A percentile compares a stretch with the other conserved stretches of the same genome.
Evolutionary conservation across 1,140 invertebrate genomes (phyloP).

Genomic region (Homalodisca vitripennis): DNA sequence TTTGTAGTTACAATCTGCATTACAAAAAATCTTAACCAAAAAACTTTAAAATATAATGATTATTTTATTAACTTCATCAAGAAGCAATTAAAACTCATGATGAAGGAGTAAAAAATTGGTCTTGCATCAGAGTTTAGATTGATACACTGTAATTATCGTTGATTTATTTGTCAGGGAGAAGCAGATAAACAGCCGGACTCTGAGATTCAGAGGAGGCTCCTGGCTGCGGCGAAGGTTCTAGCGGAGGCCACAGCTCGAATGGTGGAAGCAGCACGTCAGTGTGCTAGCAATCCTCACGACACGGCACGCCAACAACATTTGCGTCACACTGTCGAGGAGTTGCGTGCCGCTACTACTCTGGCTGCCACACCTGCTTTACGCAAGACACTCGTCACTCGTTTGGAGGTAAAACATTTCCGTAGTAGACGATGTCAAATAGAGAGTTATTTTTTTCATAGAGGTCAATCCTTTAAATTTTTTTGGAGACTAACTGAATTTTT

Average conservation of each 20-base stretch:
- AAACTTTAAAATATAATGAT: too few species aligned
- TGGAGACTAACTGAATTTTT: constrained; percentile 25
- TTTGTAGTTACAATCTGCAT: too few species aligned
- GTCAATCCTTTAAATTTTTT: not conserved
- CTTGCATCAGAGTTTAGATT: too few species aligned
- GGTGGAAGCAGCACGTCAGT: constrained; percentile 94
- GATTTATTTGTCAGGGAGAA: constrained; percentile 65
- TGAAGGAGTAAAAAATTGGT: too few species aligned
- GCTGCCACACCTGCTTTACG: constrained; percentile 78
- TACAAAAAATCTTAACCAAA: too few species aligned
- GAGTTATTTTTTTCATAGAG: not conserved
- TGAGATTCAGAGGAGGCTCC: constrained; percentile 82
- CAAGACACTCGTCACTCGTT: constrained; percentile 69
- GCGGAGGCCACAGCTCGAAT: constrained; percentile 95
- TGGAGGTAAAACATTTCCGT: constrained; percentile 55
- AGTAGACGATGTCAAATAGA: not conserved
- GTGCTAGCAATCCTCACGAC: constrained; percentile 83
- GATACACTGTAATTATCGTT: too few species aligned
- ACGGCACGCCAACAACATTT: constrained; percentile 80
- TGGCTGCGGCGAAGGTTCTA: constrained; percentile 89
- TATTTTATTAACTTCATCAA: too few species aligned
- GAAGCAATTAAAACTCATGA: too few species aligned
- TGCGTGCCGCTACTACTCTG: constrained; percentile 83
- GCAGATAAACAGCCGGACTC: constrained; percentile 86
- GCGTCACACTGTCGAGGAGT: constrained; percentile 84